Conservation (phyloP, 2,113 vertebrate species). For the Larimichthys polyactis region DNA sequence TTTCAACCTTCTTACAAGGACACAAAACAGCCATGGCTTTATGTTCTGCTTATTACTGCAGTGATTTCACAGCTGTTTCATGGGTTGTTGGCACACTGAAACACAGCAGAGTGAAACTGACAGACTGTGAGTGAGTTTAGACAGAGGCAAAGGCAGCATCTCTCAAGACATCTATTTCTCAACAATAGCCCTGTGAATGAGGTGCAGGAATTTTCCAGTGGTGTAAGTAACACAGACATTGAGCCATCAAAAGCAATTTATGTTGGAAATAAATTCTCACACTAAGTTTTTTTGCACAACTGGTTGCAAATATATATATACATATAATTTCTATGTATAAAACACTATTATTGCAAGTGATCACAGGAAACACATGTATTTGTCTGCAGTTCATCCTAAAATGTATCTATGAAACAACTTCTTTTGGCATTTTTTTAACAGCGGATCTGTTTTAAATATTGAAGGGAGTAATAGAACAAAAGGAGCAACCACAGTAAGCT, state of each 20-base stretch:
- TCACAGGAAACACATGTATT: not conserved
- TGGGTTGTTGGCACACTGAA: slow-evolving; percentile 25
- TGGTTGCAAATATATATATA: not conserved
- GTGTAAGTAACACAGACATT: not conserved
- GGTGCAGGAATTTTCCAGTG: not conserved
- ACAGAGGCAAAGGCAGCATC: slow-evolving; percentile 7
- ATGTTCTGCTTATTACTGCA: slow-evolving; percentile 48
- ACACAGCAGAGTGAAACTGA: slow-evolving; percentile 27
- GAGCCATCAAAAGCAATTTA: slow-evolving; percentile 1
- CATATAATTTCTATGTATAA: too few species aligned
- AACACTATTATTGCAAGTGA: not conserved
- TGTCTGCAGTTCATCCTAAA: not conserved
- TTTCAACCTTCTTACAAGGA: slow-evolving; percentile 31
- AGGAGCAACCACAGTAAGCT: not conserved
- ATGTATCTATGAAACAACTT: not conserved
- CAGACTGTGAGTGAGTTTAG: slow-evolving; percentile 24
- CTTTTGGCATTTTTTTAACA: not conserved
- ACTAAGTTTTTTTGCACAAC: not conserved
- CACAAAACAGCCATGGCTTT: slow-evolving; percentile 31
- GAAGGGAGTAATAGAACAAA: not conserved
- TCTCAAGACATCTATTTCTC: slow-evolving; percentile 16
- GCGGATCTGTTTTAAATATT: not conserved
- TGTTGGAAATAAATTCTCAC: not conserved
- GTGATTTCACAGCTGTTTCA: slow-evolving; percentile 40
- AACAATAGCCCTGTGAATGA: not conserved